These are phyloP conservation scores for Dolichopus griseipennis DNA, from an alignment of 2,888 invertebrate species.

Conservation along the genomic window DNA sequence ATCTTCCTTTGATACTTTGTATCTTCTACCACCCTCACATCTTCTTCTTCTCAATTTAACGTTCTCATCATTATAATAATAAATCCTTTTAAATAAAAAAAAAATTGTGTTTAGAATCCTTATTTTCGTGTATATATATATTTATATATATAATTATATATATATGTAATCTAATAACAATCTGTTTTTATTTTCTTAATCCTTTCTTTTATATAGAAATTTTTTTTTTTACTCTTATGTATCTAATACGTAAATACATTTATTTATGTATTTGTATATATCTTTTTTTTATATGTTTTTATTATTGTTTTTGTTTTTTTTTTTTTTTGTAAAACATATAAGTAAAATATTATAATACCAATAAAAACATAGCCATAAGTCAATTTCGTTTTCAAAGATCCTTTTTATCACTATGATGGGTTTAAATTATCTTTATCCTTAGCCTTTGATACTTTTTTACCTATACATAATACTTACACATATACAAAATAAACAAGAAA, in stretches of 20 bases:
- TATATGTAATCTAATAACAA: neutral
- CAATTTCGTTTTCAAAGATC: conserved; percentile 1
- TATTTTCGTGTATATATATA: too few species aligned
- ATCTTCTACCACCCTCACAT: too few species aligned
- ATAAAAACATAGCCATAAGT: neutral
- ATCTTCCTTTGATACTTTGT: too few species aligned
- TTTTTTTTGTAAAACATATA: too few species aligned
- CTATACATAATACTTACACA: neutral
- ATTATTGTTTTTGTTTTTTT: too few species aligned
- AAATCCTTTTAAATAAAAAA: neutral
- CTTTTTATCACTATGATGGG: neutral
- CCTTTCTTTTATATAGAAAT: neutral
- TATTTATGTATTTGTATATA: too few species aligned
- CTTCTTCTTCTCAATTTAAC: neutral
- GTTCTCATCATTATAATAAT: neutral
- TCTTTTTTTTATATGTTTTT: too few species aligned
- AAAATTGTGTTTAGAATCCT: too few species aligned
- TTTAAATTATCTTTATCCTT: neutral
- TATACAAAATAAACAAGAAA: too few species aligned
- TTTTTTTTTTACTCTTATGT: too few species aligned
- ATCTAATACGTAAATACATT: too few species aligned
- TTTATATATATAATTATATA: too few species aligned
- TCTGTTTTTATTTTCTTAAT: neutral
- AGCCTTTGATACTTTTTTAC: conserved; percentile 1
- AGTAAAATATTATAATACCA: neutral